Evolutionary conservation across 2,113 vertebrate species (phyloP).

Genomic region (Aldabrachelys gigantea): DNA sequence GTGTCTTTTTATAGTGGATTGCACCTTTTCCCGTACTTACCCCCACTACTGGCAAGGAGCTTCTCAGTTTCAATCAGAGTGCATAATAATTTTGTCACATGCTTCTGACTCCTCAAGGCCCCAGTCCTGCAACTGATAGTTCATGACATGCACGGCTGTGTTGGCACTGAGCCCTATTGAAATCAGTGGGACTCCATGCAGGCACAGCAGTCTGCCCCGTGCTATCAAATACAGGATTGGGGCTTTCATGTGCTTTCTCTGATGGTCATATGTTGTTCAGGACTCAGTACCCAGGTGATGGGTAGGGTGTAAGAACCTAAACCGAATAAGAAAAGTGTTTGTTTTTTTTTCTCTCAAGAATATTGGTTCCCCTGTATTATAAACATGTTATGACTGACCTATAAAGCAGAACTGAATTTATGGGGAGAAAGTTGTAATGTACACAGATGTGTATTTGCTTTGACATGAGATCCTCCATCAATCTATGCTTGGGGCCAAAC

Average conservation of each 20-base stretch:
- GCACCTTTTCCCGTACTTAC: neutral
- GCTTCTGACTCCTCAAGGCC: neutral
- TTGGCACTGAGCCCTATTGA: neutral
- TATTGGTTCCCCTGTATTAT: conserved; percentile 5
- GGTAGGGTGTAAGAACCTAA: neutral
- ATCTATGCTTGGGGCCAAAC: neutral
- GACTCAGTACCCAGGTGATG: neutral
- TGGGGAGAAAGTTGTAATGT: neutral
- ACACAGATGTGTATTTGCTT: neutral
- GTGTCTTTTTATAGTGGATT: neutral
- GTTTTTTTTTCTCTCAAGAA: neutral
- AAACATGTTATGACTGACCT: conserved; percentile 24
- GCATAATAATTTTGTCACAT: neutral
- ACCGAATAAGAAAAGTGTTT: neutral
- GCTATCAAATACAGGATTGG: neutral
- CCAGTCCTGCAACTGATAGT: neutral
- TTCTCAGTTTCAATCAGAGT: neutral
- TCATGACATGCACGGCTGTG: neutral
- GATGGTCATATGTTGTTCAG: neutral
- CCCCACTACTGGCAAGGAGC: neutral
- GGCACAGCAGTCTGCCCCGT: neutral
- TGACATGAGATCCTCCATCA: neutral
- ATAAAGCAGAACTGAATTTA: conserved; percentile 27
- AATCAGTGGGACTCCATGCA: rapidly evolving
- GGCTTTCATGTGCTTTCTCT: neutral